Conservation (phyloP, 53 echinoderm and acorn worm genomes). For the Paelopatides confundens region DNA sequence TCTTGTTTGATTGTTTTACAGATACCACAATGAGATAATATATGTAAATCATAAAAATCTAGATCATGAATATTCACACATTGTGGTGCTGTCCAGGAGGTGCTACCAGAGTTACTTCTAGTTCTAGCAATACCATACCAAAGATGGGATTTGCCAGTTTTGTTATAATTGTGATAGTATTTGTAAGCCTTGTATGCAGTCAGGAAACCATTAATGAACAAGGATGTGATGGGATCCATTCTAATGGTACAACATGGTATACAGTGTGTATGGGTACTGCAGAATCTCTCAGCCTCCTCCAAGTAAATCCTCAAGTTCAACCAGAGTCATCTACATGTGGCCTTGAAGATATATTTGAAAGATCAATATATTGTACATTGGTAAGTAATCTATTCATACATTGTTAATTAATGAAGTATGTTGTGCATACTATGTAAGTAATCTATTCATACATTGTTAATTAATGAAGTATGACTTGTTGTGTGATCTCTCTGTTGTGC, state of each 20-base stretch:
- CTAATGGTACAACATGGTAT: constrained; percentile 75
- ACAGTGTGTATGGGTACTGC: constrained; percentile 68
- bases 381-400: constrained; percentile 47
- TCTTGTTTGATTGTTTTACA: too few species aligned
- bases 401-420: too few species aligned
- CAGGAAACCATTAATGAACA: background rate
- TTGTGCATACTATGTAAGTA: too few species aligned
- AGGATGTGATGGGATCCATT: constrained; percentile 64
- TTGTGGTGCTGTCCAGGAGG: background rate
- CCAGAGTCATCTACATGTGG: constrained; percentile 91
- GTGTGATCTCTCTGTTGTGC: too few species aligned
- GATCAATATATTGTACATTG: constrained; percentile 75
- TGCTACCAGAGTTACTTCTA: background rate
- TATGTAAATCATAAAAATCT: background rate
- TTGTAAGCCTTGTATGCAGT: background rate
- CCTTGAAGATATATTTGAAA: constrained; percentile 39
- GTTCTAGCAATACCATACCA: background rate
- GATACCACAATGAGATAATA: too few species aligned
- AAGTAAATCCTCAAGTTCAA: constrained; percentile 61
- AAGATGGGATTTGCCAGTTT: background rate
- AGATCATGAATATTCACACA: background rate
- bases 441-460: too few species aligned
- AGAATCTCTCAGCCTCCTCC: constrained; percentile 67
- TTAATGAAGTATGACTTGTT: too few species aligned
- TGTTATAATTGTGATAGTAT: background rate